Evolutionary conservation across 2,888 invertebrate genomes (phyloP).

Genomic region (Embidobia sp.): DNA sequence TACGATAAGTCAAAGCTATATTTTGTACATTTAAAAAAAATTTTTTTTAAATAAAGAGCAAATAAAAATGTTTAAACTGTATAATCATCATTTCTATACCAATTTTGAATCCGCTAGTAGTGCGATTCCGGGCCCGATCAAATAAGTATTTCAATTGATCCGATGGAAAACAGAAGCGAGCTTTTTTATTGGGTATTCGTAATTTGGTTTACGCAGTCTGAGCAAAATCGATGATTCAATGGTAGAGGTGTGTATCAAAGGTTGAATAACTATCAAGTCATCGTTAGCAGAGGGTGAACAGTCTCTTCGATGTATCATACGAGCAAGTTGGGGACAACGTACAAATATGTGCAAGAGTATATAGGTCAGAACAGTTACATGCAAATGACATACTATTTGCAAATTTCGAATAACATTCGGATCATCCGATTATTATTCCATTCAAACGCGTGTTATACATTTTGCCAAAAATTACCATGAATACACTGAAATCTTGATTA

Average conservation of each 20-base stretch:
- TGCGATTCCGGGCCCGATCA: constrained; percentile 1
- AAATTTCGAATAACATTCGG: neutral
- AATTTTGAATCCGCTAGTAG: too few relatives aligned
- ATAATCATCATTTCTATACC: neutral
- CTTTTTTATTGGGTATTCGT: constrained; percentile 45
- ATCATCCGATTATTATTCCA: too few relatives aligned
- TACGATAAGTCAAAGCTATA: constrained; percentile 5
- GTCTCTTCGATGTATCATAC: constrained; percentile 69
- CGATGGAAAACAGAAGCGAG: neutral
- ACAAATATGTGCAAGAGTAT: constrained; percentile 62
- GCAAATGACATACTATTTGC: constrained; percentile 18
- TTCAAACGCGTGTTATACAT: too few relatives aligned
- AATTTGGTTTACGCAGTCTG: constrained; percentile 49
- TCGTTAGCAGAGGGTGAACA: constrained; percentile 70
- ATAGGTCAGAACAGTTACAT: constrained; percentile 54
- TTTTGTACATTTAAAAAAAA: constrained; percentile 17
- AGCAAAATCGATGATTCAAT: constrained; percentile 56
- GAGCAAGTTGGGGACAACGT: constrained; percentile 68
- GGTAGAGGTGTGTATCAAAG: constrained; percentile 43
- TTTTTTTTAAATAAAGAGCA: neutral
- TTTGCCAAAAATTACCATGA: too few relatives aligned
- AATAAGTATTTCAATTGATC: constrained; percentile 33
- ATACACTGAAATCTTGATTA: too few relatives aligned
- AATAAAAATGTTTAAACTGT: too few relatives aligned
- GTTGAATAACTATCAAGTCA: constrained; percentile 64